Evolutionary conservation across 2,113 vertebrate species (phyloP).

Genomic region (Megaceryle maxima): DNA sequence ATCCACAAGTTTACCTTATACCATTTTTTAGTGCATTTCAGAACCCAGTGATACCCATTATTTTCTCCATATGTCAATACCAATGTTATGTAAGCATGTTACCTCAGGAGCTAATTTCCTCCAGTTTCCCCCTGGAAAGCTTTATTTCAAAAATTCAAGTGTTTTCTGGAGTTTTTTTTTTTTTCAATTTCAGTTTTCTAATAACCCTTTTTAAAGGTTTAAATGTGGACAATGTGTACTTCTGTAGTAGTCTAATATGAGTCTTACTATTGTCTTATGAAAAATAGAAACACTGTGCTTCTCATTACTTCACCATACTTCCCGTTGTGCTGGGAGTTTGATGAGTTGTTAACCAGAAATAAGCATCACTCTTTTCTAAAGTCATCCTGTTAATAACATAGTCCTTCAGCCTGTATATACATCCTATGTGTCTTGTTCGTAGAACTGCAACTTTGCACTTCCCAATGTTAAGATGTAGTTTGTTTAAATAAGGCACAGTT

Average conservation of each 20-base stretch:
- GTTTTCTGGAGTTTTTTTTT: neutral
- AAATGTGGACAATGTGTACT: neutral
- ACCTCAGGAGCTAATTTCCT: neutral
- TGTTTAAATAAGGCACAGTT: neutral
- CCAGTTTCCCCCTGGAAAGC: neutral
- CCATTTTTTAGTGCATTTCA: neutral
- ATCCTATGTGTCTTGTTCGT: neutral
- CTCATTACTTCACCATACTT: neutral
- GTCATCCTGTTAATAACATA: neutral
- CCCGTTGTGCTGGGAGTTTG: neutral
- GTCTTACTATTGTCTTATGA: neutral
- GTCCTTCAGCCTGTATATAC: neutral
- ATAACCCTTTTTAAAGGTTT: neutral
- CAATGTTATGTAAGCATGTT: neutral
- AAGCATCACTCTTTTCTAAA: neutral
- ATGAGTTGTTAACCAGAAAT: neutral
- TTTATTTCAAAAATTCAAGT: neutral
- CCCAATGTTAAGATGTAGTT: neutral
- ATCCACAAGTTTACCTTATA: neutral
- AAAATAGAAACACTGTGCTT: neutral
- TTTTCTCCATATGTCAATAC: neutral
- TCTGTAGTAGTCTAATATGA: neutral
- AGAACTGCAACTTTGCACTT: neutral
- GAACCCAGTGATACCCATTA: neutral
- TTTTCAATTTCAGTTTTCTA: neutral